Base-by-base conservation (phyloP, 2,113 vertebrate genomes). In the Sander lucioperca region DNA sequence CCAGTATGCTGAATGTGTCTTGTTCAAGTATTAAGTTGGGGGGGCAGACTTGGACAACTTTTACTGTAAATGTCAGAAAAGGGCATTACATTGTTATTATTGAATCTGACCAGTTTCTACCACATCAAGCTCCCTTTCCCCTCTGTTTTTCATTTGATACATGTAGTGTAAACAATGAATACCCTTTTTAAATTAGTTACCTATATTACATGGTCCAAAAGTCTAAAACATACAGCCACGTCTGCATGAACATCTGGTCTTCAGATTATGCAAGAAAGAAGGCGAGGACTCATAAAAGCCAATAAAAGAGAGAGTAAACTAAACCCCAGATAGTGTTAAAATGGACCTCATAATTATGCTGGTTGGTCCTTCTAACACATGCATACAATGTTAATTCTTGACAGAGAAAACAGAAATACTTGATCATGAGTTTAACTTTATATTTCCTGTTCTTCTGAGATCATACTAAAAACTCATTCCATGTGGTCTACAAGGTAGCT, bases 41-140 rank as follows among this genome's bases (percentile, higher is more conserved):
- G 25, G 27, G 51, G 51, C 73, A 72, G 33, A 68, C 54, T 82
- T 84, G 69, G 73, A 76, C 68, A 79, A 33, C 39, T 51, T 76
- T 87, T 19, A 23, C 59, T 67, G 69, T 73, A 64, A 87, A 82
- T 88, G 82, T 93, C 92, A 92, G 86, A 82, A 82, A 81, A 70
- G 87, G 93, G 89, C 92, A 93, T 93, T 93, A 92, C 19, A 21
- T 79, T 64, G 14, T 86, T 79, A 80, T 19, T 81, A 56, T 82
- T 88, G 50, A 83, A 82, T 83, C 70, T 50, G 65, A 80, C 45
- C 27, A 58, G 2, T 77, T 82, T 67, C 36, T 59, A 71, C 47
- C 53, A 68, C 45, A 43, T 39, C 10, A 43, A 66, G 50, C 67
- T 81, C 85, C 33, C 18, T 54, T 54, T 74, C 59, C 57, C n/a